These are phyloP conservation scores for Drosophila leonis DNA, from an alignment of 2,888 invertebrate genomes.

Conservation along the genomic window DNA sequence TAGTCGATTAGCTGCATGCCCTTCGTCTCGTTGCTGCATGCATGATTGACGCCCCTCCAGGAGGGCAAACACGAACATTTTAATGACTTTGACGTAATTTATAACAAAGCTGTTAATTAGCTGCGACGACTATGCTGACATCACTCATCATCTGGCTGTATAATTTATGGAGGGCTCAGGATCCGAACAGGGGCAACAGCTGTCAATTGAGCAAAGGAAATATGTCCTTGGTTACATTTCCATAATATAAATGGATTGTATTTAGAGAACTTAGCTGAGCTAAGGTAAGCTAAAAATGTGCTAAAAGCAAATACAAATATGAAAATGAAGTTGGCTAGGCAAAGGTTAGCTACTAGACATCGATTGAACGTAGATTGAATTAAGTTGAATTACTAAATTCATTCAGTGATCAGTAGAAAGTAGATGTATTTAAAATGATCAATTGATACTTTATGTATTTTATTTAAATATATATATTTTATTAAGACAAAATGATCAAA, in stretches of 20 bases:
- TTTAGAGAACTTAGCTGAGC: neutral
- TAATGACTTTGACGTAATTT: slow-evolving; percentile 82
- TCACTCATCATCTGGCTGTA: slow-evolving; percentile 79
- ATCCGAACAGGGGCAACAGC: slow-evolving; percentile 42
- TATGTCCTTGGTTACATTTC: neutral
- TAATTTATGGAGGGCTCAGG: slow-evolving; percentile 68
- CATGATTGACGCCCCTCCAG: slow-evolving; percentile 79
- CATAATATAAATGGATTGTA: neutral
- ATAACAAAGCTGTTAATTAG: slow-evolving; percentile 85
- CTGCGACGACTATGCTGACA: slow-evolving; percentile 81
- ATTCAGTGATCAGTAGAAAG: no score
- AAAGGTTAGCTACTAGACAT: neutral
- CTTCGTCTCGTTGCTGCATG: slow-evolving; percentile 66
- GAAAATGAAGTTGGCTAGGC: neutral
- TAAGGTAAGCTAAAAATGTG: neutral
- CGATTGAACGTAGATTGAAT: no score
- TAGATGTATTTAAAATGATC: no score
- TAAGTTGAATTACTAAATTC: no score
- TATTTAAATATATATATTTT: no score
- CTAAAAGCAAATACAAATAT: neutral
- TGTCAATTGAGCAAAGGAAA: slow-evolving; percentile 2
- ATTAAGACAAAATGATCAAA: no score
- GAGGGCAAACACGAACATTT: slow-evolving; percentile 55
- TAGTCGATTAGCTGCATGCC: slow-evolving; percentile 22
- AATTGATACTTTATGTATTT: no score